These are phyloP conservation scores for Drosophila orosa DNA, from an alignment of 1,140 invertebrate species.

Conservation along the genomic window DNA sequence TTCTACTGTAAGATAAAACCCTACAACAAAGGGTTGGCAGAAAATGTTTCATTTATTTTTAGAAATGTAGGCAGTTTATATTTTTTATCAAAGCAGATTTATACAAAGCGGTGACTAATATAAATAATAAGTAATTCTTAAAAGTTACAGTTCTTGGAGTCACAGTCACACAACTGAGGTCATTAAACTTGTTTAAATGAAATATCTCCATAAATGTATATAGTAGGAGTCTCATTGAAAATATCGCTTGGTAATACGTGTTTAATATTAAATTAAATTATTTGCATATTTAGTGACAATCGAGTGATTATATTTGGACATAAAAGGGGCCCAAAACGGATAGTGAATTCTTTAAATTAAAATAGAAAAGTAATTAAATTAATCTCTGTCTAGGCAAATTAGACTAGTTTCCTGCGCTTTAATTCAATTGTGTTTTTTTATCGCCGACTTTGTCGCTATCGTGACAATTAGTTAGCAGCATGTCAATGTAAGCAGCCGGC, in stretches of 20 bases:
- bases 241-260: not conserved
- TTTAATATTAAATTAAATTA: not conserved
- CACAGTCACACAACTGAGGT: not conserved
- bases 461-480: conserved; percentile 49
- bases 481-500: conserved; percentile 35
- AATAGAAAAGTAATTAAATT: conserved; percentile 12
- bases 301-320: not conserved
- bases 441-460: conserved; percentile 28
- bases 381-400: conserved; percentile 15
- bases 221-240: not conserved
- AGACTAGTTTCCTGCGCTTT: conserved; percentile 31
- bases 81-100: not conserved
- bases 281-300: not conserved
- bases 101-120: not conserved
- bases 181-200: not conserved
- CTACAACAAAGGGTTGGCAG: not conserved
- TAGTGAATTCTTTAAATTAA: not conserved
- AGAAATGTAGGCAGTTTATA: no score
- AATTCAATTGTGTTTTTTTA: conserved; percentile 40
- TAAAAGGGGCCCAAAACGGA: not conserved
- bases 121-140: not conserved
- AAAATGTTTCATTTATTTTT: not conserved
- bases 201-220: no score
- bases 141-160: not conserved
- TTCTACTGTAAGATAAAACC: no score